phyloP scores from a whole-genome alignment of 1,140 invertebrate genomes.

The Dendroctonus valens region DNA sequence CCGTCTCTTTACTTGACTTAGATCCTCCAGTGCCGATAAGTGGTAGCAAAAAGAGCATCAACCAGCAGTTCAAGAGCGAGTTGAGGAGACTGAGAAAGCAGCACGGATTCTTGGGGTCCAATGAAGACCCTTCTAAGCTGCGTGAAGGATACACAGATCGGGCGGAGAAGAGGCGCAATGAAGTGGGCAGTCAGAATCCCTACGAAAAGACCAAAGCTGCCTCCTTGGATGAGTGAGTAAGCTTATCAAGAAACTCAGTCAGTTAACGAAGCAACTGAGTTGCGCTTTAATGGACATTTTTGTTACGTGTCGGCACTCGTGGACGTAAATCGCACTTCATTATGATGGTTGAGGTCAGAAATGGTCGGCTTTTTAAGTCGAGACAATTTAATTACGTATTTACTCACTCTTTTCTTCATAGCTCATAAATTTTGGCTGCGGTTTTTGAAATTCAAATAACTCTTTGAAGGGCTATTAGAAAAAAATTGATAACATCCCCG shows the following conservation, averaged over 20 bases:
- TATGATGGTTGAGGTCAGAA: too few relatives aligned
- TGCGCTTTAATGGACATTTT: too few relatives aligned
- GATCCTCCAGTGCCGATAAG: conserved; percentile 1
- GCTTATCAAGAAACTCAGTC: not conserved
- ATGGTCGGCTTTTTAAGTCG: too few relatives aligned
- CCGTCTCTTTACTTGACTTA: not conserved
- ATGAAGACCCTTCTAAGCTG: conserved; percentile 45
- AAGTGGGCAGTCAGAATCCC: conserved; percentile 78
- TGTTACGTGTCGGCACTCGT: too few relatives aligned
- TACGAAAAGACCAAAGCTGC: conserved; percentile 78
- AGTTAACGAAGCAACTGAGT: too few relatives aligned
- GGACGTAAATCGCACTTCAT: too few relatives aligned
- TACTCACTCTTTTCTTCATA: too few relatives aligned
- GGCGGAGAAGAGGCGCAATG: conserved; percentile 69
- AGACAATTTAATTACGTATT: too few relatives aligned
- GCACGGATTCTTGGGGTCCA: conserved; percentile 69
- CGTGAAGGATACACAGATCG: conserved; percentile 70
- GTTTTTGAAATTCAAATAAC: not conserved
- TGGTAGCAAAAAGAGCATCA: conserved; percentile 38
- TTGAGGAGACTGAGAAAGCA: conserved; percentile 77
- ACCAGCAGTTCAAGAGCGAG: conserved; percentile 65
- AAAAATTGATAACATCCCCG: too few relatives aligned
- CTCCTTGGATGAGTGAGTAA: conserved; percentile 69
- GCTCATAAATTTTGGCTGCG: too few relatives aligned
- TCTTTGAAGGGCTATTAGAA: too few relatives aligned